phyloP scores from a whole-genome alignment of 2,113 vertebrate genomes.

The Otocyon megalotis region DNA sequence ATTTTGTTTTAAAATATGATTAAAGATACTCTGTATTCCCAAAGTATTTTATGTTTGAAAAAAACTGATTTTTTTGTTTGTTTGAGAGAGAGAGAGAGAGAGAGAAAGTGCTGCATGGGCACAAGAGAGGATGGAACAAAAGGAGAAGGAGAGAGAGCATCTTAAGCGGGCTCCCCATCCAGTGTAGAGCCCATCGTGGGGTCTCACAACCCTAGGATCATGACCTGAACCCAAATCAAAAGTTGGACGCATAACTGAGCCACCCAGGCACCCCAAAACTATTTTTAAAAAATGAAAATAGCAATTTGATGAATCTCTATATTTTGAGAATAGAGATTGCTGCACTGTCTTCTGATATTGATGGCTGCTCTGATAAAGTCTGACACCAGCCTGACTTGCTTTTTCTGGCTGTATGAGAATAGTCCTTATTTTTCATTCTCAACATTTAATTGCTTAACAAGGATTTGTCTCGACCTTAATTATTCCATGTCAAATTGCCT shows the following conservation, averaged over 20 bases:
- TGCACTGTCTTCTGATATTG: background rate
- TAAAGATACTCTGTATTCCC: background rate
- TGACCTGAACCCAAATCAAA: background rate
- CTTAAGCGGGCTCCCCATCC: background rate
- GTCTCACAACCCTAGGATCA: background rate
- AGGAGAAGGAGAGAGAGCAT: background rate
- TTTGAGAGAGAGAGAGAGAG: background rate
- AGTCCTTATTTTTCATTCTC: background rate
- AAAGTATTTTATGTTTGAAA: background rate
- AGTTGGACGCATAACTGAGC: background rate
- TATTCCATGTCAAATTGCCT: background rate
- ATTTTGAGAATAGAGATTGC: background rate
- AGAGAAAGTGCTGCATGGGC: background rate
- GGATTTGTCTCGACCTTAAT: background rate
- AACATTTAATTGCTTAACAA: background rate
- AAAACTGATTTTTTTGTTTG: background rate
- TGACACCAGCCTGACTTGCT: background rate
- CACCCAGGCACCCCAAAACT: background rate
- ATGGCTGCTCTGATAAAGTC: background rate
- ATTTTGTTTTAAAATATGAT: background rate
- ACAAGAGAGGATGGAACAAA: background rate
- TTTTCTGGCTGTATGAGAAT: background rate
- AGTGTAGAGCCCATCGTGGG: background rate
- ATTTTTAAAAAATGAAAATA: background rate
- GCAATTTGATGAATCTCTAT: background rate